Percentiles rank a stretch among this genome's conserved stretches.
Evolutionary conservation across 2,797 vertebrate genomes (phyloP).

Genomic region (Anniella stebbinsi): DNA sequence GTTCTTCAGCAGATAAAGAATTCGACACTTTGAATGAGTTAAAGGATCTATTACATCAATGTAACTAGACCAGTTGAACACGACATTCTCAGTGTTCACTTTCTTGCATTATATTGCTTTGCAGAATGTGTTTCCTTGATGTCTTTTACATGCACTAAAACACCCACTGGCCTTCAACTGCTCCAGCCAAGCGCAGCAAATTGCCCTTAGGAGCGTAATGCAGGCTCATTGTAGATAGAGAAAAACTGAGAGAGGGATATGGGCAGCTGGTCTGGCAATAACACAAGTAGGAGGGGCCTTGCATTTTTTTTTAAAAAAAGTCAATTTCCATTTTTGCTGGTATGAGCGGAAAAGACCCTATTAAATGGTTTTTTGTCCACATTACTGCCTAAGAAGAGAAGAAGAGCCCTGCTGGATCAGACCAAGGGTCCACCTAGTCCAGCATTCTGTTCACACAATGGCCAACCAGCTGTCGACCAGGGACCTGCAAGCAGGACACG

Average conservation of each 20-base stretch:
- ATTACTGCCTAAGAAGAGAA: not conserved
- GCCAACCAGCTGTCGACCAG: too few species aligned
- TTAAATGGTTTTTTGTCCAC: too few species aligned
- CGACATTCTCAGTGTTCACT: not conserved
- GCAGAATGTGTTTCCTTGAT: not conserved
- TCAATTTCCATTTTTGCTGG: not conserved
- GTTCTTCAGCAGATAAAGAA: not conserved
- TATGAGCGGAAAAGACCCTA: not conserved
- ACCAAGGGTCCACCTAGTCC: too few species aligned
- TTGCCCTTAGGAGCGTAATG: conserved; percentile 34
- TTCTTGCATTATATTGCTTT: not conserved
- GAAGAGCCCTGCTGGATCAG: too few species aligned
- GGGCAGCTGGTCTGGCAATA: not conserved
- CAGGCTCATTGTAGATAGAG: not conserved
- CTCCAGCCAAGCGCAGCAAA: conserved; percentile 53
- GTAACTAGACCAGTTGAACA: not conserved
- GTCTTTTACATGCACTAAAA: not conserved
- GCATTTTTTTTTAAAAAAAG: conserved; percentile 28
- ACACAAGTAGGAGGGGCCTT: not conserved
- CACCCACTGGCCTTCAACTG: conserved; percentile 16
- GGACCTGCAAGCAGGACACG: too few species aligned
- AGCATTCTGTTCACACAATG: too few species aligned
- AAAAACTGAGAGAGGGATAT: not conserved
- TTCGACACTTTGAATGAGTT: not conserved
- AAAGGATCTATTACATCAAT: not conserved